A percentile compares a stretch with the other conserved stretches of the same genome.
phyloP scores from a whole-genome alignment of 2,888 invertebrate species.

The Tuberolachnus salignus region DNA sequence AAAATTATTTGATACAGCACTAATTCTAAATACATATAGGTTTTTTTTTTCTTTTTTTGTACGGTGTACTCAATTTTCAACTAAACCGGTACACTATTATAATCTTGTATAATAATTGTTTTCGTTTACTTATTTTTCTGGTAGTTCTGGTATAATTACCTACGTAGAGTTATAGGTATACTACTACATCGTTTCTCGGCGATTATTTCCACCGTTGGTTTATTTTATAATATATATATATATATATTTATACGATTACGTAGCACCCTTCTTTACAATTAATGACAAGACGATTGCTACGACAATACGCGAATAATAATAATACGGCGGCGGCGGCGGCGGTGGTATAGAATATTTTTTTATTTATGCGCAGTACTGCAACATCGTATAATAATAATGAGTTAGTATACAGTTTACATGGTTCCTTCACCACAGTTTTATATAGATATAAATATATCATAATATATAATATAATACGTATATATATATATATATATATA shows the following conservation, averaged over 20 bases:
- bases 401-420: neutral
- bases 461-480: neutral
- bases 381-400: neutral
- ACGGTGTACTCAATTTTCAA: neutral
- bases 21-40: no score
- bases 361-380: neutral
- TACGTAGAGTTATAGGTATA: no score
- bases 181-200: neutral
- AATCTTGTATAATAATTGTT: neutral
- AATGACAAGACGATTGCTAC: conserved; percentile 22
- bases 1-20: no score
- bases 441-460: neutral
- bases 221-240: no score
- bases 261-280: neutral
- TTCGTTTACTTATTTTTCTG: no score
- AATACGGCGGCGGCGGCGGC: no score
- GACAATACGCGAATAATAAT: neutral
- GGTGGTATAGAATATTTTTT: no score
- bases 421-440: neutral
- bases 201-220: neutral
- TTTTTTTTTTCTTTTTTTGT: no score
- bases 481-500: neutral
- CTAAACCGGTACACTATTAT: neutral
- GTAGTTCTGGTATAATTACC: no score
- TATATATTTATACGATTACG: no score